A percentile compares a stretch with the other conserved stretches of the same genome.
These are phyloP conservation scores for Aplodontia rufa DNA, from an alignment of 2,113 vertebrate species.

Conservation along the genomic window DNA sequence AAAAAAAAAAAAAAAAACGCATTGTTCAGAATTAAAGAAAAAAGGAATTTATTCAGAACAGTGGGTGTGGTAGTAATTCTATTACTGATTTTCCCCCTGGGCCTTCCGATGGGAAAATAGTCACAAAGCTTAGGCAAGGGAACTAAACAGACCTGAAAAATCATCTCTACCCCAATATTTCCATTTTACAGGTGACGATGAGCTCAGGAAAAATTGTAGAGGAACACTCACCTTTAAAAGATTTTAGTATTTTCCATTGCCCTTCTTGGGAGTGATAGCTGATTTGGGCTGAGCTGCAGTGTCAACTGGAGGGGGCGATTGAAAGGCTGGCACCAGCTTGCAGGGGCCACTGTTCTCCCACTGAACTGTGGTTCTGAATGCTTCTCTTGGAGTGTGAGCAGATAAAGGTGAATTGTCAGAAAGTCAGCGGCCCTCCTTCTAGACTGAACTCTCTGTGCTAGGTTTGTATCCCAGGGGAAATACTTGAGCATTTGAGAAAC, in stretches of 20 bases:
- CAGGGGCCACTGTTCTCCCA: not conserved
- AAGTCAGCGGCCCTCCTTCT: not conserved
- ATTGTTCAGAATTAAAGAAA: no score
- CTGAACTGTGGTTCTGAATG: not conserved
- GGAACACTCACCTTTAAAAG: not conserved
- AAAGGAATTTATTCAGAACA: no score
- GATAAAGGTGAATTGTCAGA: not conserved
- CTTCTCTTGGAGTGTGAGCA: not conserved
- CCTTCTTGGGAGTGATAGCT: not conserved
- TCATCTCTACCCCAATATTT: not conserved
- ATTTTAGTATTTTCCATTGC: not conserved
- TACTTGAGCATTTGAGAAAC: not conserved
- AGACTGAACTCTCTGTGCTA: not conserved
- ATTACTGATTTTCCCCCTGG: not conserved
- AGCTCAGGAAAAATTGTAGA: not conserved
- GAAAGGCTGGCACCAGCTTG: slow-evolving; percentile 26
- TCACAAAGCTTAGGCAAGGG: not conserved
- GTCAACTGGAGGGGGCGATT: not conserved
- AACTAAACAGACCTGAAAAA: not conserved
- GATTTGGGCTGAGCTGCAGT: not conserved
- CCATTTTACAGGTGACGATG: not conserved
- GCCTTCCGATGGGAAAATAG: not conserved
- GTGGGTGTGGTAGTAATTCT: no score
- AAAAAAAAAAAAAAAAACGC: no score
- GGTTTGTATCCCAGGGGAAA: not conserved